A percentile compares a stretch with the other conserved stretches of the same genome.
These are phyloP conservation scores for Tangara arthus DNA, from an alignment of 2,797 vertebrate genomes.

Conservation along the genomic window DNA sequence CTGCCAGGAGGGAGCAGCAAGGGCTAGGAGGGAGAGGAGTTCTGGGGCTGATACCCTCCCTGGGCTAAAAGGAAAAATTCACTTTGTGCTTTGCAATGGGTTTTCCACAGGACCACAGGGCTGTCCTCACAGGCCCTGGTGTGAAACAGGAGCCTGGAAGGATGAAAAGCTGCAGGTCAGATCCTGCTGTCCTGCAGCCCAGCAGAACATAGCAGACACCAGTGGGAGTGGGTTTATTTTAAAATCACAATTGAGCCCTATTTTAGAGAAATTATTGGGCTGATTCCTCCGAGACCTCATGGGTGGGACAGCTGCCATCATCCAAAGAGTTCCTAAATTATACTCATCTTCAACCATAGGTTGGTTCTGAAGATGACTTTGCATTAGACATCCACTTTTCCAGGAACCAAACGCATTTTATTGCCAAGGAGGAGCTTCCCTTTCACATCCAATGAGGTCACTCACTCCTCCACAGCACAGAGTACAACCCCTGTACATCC, in stretches of 20 bases:
- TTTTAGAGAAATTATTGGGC: background rate
- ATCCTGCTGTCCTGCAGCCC: background rate
- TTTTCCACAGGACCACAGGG: background rate
- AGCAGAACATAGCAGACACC: background rate
- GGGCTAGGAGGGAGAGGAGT: background rate
- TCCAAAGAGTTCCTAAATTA: background rate
- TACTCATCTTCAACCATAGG: background rate
- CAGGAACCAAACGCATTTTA: background rate
- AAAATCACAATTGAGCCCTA: rapidly evolving
- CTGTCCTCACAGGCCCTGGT: background rate
- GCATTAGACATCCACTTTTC: background rate
- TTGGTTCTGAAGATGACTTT: background rate
- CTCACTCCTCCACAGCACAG: background rate
- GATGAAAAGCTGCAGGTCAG: background rate
- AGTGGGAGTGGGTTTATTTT: background rate
- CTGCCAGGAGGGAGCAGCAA: background rate
- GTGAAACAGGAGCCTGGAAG: background rate
- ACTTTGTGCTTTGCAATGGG: background rate
- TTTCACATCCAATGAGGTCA: background rate
- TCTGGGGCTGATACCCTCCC: background rate
- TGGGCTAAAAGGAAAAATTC: background rate
- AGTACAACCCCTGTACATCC: background rate
- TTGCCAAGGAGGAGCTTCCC: background rate
- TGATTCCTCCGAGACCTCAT: background rate
- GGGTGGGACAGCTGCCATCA: background rate